Evolutionary conservation across 2,797 vertebrate species (phyloP), one percentile per base, ranked within the genome.

Genomic region (Eospalax fontanierii): DNA sequence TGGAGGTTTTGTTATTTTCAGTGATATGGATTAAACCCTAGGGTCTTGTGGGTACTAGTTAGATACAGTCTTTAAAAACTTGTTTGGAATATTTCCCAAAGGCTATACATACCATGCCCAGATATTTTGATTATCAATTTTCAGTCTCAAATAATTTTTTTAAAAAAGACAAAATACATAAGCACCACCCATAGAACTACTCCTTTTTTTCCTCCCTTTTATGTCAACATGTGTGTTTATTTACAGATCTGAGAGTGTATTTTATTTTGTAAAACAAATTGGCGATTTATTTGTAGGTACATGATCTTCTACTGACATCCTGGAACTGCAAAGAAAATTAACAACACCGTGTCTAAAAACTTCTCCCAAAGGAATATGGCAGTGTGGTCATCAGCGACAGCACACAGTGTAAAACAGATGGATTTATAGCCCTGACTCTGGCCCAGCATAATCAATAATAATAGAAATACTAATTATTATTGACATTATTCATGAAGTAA

Each of bases 71-170:
- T 85, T 90, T 10, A 63, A 18, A 82, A 61, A 21, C 22, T 18
- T 82, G 30, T 63, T 79, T 76, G 76, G 28, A 43, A 16, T 65
- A 1, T 40, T 92, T 90, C 92, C 43, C 50, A 74, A 91, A 91
- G 22, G 43, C 7, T 50, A 93, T 1, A 61, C 11, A 59, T 74
- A 57, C 40, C 65, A 68, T 40, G 21, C 16, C 46, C 73, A n/a
- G 14, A 59, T 82, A 26, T 46, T 74, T 61, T 35, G 18, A 35
- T 59, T 78, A 54, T 63, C 30, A 79, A 21, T 87, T 80, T 95
- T 57, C 59, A 93, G 73, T 96, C 57, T 61, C 59, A 87, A 93
- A 89, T n/a, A 82, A 70, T 76, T 93, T 46, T 59, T 59, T n/a
- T 50, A 50, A 74, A 68, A 90, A 83, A 78, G n/a, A 84, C 61